Evolutionary conservation across 1,140 invertebrate species (phyloP), one percentile per base, ranked within the genome.

Genomic region (Akabosia matsudoensis): DNA sequence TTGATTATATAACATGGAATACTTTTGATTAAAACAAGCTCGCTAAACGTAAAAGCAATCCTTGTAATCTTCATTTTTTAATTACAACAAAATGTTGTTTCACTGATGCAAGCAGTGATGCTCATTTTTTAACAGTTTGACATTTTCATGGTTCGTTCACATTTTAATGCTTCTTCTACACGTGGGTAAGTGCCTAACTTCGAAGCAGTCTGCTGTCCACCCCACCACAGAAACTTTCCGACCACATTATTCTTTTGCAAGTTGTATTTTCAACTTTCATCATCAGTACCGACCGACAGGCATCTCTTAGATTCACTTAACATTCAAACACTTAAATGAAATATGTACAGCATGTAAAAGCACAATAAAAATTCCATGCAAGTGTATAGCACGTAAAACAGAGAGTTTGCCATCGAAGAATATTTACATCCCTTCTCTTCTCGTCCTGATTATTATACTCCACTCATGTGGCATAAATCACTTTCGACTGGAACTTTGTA

Each of bases 401-500:
- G 4, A 13, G 7, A 22, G n/a, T 64, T 22, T 22, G 56, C n/a
- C 56, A 22, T 14, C 45, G 13, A 13, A n/a, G 33, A 31, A 33
- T 70, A 16, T 70, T 34, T 70, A 70, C 54, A 61, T 61, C 54
- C 67, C 67, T 70, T 31, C 24, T 72, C 67, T 16, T 70, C 28
- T 30, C 67, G 18, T 70, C 2, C 70, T 51, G 33, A 72, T 34
- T 51, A 72, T 67, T 67, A 28, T 31, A 30, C 61, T 67, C 1
- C 33, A 64, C 61, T 76, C 72, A 72, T 33, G 54, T 64, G 30
- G 45, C 51, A 77, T 79, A 79, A 79, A 79, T 79, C 78, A 79
- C 78, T 79, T 79, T 76, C 78, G 78, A 79, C 78, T 74, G 52
- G 72, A 79, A 79, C 78, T 79, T 79, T 76, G 78, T 79, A 79